phyloP scores from a whole-genome alignment of 2,113 vertebrate species.

The Eurystomus gularis region DNA sequence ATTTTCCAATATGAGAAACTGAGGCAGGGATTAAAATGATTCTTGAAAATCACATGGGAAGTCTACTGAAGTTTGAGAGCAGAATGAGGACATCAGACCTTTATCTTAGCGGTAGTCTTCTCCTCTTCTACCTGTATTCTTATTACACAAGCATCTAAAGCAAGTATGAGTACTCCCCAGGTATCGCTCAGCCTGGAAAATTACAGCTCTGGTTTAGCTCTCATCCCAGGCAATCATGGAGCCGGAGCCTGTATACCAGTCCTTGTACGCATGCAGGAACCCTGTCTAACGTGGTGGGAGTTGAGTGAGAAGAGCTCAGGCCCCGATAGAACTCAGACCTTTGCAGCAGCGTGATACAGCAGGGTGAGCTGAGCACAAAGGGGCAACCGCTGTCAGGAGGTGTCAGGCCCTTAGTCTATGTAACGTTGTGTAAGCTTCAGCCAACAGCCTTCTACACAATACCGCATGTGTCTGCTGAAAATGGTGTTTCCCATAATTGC shows the following conservation, averaged over 20 bases:
- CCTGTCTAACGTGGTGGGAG: not conserved
- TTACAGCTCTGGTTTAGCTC: not conserved
- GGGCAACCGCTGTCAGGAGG: not conserved
- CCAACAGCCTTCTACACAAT: constrained; percentile 36
- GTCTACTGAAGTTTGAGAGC: not conserved
- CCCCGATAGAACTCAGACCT: not conserved
- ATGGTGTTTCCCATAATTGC: constrained; percentile 24
- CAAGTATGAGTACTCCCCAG: not conserved
- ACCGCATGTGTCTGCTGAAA: not conserved
- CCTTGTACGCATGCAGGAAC: not conserved
- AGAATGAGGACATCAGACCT: not conserved
- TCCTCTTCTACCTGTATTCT: not conserved
- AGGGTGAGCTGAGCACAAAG: constrained; percentile 5
- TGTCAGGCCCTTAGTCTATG: constrained; percentile 18
- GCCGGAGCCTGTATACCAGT: not conserved
- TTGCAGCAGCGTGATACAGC: not conserved
- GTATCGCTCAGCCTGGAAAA: not conserved
- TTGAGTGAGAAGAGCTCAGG: not conserved
- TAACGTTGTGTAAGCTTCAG: constrained; percentile 2
- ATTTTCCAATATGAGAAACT: not conserved
- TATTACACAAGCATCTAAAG: not conserved
- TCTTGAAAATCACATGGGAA: not conserved
- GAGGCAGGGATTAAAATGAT: not conserved
- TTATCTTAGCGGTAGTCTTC: not conserved
- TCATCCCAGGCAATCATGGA: not conserved